Evolutionary conservation across 2,797 vertebrate genomes (phyloP), one percentile per base, ranked within the genome.

Genomic region (Okamejei kenojei): DNA sequence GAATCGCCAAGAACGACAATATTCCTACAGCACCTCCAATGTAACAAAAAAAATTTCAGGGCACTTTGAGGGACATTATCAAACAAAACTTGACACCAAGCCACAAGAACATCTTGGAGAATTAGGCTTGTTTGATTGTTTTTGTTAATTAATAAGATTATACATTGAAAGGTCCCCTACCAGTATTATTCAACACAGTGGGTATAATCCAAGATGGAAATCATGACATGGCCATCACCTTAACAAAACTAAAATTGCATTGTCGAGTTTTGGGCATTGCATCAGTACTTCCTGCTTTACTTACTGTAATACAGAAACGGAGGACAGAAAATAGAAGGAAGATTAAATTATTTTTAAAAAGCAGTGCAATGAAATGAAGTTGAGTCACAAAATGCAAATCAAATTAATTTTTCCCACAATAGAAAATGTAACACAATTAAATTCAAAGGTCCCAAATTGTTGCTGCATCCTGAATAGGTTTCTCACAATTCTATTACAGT

Each of bases 401-500:
- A 65, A 88, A n/a, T 63, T 68, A 32, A 35, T 21, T 58, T 88
- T 88, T 63, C 82, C 63, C 61, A 88, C 61, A 88, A 68, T 88
- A 32, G 61, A 68, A 63, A 88, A 88, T 68, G 15, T 23, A 88
- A 68, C 17, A 88, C 61, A 65, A 88, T 88, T 88, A n/a, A 88
- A 2, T 15, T n/a, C 84, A 32, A 35, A 68, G 61, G n/a, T n/a
- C n/a, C 58, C 9, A 19, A 88, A 63, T 88, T 63, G 65, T 65
- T 68, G 61, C 3, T 68, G 61, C 63, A 68, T 88, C 84, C 84
- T 88, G 84, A 68, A 65, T 35, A 8, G 17, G 58, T 68, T 88
- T 88, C 84, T 88, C 84, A 88, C 84, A 65, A 88, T 88, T 88
- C 84, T 65, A 68, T 68, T 68, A 19, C n/a, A 68, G 84, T 88